Evolutionary conservation across 1,140 invertebrate genomes (phyloP).

Genomic region (Pogonus chalceus): DNA sequence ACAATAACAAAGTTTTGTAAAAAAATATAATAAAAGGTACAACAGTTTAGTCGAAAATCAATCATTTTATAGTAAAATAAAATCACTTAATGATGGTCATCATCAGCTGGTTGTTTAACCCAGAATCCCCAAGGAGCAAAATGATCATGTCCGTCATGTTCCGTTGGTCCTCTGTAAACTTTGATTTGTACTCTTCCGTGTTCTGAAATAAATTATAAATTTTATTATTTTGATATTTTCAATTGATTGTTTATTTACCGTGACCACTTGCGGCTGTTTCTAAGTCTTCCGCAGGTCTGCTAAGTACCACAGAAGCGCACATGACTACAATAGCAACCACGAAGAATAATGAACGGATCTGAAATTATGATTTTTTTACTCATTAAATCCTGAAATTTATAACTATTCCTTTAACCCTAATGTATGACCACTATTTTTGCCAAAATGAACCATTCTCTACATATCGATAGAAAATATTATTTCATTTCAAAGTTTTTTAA

Average conservation of each 20-base stretch:
- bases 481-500: background rate
- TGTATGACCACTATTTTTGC: too few species aligned
- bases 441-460: background rate
- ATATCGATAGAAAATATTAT: background rate
- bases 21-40: background rate
- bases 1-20: background rate
- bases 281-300: background rate
- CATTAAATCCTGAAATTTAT: background rate
- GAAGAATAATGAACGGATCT: background rate
- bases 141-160: slow-evolving; percentile 44
- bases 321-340: background rate
- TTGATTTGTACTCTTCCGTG: slow-evolving; percentile 57
- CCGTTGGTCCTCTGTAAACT: slow-evolving; percentile 54
- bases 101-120: slow-evolving; percentile 56
- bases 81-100: slow-evolving; percentile 20
- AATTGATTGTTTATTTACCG: background rate
- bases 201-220: slow-evolving; percentile 18
- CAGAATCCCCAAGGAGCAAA: slow-evolving; percentile 60
- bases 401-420: too few species aligned
- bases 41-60: background rate
- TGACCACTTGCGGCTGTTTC: slow-evolving; percentile 3
- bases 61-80: slow-evolving; percentile 1
- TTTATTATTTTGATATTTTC: background rate
- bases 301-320: background rate
- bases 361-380: background rate